Percentiles rank a stretch among this genome's conserved stretches.
These are phyloP conservation scores for Aleiodes testaceus DNA, from an alignment of 2,888 invertebrate genomes.

Conservation along the genomic window DNA sequence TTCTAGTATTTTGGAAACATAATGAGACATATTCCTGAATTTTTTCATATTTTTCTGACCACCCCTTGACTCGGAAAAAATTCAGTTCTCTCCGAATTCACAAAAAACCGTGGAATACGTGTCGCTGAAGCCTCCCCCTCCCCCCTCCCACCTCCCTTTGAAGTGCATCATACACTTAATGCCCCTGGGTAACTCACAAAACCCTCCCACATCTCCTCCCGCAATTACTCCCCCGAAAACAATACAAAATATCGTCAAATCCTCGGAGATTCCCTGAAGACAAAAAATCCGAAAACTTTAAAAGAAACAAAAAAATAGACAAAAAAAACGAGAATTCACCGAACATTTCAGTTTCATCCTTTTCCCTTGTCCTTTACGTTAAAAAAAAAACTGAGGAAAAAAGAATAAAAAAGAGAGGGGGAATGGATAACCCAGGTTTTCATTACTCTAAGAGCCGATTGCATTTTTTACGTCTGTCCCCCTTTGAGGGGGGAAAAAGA, in stretches of 20 bases:
- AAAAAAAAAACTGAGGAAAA: constrained; percentile 8
- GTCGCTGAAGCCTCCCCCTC: constrained; percentile 8
- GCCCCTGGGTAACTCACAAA: constrained; percentile 11
- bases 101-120: constrained; percentile 14
- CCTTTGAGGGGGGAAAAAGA: constrained; percentile 1
- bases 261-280: neutral
- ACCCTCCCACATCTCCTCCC: neutral
- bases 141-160: constrained; percentile 14
- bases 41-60: too few species aligned
- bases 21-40: too few species aligned
- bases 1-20: too few species aligned
- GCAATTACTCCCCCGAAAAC: constrained; percentile 10
- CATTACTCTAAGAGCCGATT: constrained; percentile 73
- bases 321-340: constrained; percentile 8
- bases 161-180: constrained; percentile 19
- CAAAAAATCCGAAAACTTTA: neutral
- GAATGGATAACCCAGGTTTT: constrained; percentile 63
- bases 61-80: neutral
- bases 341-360: constrained; percentile 32
- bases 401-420: neutral
- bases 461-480: constrained; percentile 69
- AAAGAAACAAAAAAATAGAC: constrained; percentile 1
- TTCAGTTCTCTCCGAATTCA: neutral
- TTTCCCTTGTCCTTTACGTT: constrained; percentile 15
- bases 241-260: constrained; percentile 16